phyloP scores from a whole-genome alignment of 30 jellyfish, hydroid and myxozoan species.

The Thelohanellus kitauei region DNA sequence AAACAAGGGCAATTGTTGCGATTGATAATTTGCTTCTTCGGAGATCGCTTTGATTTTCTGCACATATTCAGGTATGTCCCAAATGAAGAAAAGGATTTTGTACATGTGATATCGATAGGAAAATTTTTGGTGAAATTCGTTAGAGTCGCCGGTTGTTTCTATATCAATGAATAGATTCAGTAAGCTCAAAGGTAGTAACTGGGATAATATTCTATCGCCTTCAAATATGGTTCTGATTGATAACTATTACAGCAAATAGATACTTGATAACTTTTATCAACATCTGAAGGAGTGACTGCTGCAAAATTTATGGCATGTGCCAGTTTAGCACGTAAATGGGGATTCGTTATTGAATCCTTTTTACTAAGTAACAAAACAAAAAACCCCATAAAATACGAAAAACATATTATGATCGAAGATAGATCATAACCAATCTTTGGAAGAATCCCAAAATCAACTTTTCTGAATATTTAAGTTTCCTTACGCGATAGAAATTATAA shows the following conservation, averaged over 20 bases:
- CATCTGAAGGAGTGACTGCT: slow-evolving; percentile 5
- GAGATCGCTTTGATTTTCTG: slow-evolving; percentile 12
- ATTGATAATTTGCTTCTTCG: slow-evolving; percentile 18
- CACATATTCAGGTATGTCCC: slow-evolving; percentile 26
- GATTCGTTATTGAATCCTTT: slow-evolving; percentile 24
- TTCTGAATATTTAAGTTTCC: slow-evolving; percentile 1
- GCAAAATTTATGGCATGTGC: slow-evolving; percentile 88
- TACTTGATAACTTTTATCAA: neutral
- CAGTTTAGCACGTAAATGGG: slow-evolving; percentile 65
- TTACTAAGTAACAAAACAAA: slow-evolving; percentile 11
- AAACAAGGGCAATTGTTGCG: slow-evolving; percentile 21
- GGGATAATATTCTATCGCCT: slow-evolving; percentile 10
- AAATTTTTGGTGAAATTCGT: slow-evolving; percentile 66
- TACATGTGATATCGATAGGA: slow-evolving; percentile 78
- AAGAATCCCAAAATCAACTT: slow-evolving; percentile 13
- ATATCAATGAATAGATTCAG: slow-evolving; percentile 52
- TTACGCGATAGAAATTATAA: slow-evolving; percentile 34
- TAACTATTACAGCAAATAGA: neutral
- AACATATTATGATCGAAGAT: neutral
- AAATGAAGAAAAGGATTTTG: slow-evolving; percentile 30
- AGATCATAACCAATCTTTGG: slow-evolving; percentile 1
- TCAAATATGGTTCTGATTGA: slow-evolving; percentile 6
- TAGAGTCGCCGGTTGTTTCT: slow-evolving; percentile 59
- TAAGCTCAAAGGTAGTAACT: slow-evolving; percentile 29
- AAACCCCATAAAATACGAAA: neutral